Evolutionary conservation across 2,888 invertebrate genomes (phyloP).

Genomic region (Bibio marci): DNA sequence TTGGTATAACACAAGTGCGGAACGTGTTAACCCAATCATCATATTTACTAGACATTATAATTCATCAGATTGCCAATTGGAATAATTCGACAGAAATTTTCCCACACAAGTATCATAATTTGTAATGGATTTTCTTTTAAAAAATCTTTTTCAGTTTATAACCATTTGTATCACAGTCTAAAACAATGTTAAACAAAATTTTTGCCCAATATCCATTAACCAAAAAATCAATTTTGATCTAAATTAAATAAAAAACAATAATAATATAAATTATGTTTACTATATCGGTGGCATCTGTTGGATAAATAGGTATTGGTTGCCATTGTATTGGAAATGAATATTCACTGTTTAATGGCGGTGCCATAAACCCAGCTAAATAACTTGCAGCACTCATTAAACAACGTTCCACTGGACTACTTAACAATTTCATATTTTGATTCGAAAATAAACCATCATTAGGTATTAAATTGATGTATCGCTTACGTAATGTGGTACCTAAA

Average conservation of each 20-base stretch:
- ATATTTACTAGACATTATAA: too few species aligned
- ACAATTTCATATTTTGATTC: slow-evolving; percentile 39
- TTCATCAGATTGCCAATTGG: too few species aligned
- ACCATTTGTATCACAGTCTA: too few species aligned
- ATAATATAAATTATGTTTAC: slow-evolving; percentile 29
- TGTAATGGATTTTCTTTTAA: too few species aligned
- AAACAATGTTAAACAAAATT: too few species aligned
- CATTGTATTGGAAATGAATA: slow-evolving; percentile 38
- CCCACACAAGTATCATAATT: too few species aligned
- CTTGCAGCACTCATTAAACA: slow-evolving; percentile 75
- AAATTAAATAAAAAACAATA: neutral
- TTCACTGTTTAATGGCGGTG: slow-evolving; percentile 25
- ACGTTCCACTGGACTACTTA: slow-evolving; percentile 65
- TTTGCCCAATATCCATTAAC: too few species aligned
- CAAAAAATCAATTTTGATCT: too few species aligned
- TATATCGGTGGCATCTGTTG: slow-evolving; percentile 51
- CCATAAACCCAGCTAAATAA: slow-evolving; percentile 52
- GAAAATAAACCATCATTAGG: slow-evolving; percentile 39
- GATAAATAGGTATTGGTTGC: slow-evolving; percentile 80
- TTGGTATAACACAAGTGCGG: too few species aligned
- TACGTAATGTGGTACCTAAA: slow-evolving; percentile 52
- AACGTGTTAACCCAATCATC: too few species aligned
- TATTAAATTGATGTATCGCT: slow-evolving; percentile 49
- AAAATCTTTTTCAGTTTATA: too few species aligned
- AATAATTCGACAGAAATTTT: too few species aligned